A percentile compares a stretch with the other conserved stretches of the same genome.
Evolutionary conservation across 2,888 invertebrate genomes (phyloP).

Genomic region (Creontiades dilutus): DNA sequence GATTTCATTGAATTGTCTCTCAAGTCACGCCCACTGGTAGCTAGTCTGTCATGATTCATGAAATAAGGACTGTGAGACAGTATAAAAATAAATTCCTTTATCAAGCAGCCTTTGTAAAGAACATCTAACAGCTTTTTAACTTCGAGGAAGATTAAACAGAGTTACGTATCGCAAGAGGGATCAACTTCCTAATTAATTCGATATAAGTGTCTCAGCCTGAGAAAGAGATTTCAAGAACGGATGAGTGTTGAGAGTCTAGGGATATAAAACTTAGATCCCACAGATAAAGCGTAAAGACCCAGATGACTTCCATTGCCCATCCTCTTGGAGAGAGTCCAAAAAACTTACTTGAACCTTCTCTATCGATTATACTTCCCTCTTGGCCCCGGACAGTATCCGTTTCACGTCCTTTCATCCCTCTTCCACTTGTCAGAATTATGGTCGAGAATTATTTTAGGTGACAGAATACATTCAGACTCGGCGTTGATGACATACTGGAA

Average conservation of each 20-base stretch:
- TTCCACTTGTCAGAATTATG: too few relatives aligned
- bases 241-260: neutral
- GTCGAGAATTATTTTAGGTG: too few relatives aligned
- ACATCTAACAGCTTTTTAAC: neutral
- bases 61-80: neutral
- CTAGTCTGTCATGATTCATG: neutral
- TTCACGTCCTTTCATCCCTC: neutral
- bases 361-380: neutral
- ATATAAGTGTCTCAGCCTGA: neutral
- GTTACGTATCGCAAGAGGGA: neutral
- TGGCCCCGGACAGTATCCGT: neutral
- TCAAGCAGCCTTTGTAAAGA: neutral
- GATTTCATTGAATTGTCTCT: too few relatives aligned
- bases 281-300: conserved; percentile 13
- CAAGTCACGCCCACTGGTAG: neutral
- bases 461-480: too few relatives aligned
- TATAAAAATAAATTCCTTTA: neutral
- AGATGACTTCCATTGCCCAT: neutral
- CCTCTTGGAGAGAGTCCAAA: neutral
- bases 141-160: neutral
- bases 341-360: conserved; percentile 19
- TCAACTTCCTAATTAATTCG: neutral
- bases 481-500: too few relatives aligned
- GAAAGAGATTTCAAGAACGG: neutral
- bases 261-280: conserved; percentile 26